Conservation (phyloP, 2,888 invertebrate species). For the Lithosia quadra region DNA sequence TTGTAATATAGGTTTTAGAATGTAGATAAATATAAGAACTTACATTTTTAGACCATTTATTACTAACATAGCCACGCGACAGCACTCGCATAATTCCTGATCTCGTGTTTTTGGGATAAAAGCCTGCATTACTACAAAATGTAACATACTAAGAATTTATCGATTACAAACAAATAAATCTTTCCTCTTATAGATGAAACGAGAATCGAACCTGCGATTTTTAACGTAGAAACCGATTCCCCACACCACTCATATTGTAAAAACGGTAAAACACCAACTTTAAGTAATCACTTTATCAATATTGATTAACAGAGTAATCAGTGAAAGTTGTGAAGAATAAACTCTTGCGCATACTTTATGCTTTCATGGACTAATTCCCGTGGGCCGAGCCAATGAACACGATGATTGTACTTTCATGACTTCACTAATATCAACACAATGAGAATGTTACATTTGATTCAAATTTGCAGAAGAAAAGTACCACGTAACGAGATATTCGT, state of each 20-base stretch:
- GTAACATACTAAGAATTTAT: no score
- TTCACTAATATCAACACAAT: conserved; percentile 18
- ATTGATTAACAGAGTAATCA: conserved; percentile 36
- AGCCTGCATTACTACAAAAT: no score
- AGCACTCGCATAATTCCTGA: no score
- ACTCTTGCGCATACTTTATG: conserved; percentile 45
- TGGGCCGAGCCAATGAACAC: conserved; percentile 53
- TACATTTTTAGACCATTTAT: no score
- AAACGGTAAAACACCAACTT: neutral
- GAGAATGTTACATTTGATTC: conserved; percentile 6
- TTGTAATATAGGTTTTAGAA: no score
- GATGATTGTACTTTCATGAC: conserved; percentile 59
- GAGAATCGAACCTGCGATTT: neutral
- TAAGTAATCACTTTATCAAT: neutral
- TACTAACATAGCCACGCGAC: no score
- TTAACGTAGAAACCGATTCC: no score
- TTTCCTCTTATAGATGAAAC: no score
- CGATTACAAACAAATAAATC: no score
- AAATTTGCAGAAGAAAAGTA: neutral
- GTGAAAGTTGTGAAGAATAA: conserved; percentile 53
- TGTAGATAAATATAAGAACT: no score
- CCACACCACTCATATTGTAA: neutral
- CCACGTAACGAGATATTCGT: no score
- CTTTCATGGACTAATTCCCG: conserved; percentile 64
- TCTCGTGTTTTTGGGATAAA: no score